Conservation (phyloP, 2,888 invertebrate genomes). For the Pilophorus perplexus region DNA sequence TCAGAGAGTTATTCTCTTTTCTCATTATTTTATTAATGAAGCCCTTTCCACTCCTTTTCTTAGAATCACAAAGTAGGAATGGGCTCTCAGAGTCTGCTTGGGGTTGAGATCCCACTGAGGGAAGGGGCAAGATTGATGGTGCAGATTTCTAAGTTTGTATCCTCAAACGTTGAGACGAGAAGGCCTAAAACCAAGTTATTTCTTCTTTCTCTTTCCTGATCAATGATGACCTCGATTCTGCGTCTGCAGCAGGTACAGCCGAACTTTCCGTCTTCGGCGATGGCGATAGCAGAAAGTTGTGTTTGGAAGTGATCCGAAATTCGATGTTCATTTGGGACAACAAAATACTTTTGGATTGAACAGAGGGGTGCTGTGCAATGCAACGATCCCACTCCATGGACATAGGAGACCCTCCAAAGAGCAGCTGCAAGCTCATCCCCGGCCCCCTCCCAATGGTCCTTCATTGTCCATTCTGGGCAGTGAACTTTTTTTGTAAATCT, state of each 20-base stretch:
- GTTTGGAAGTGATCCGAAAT: no score
- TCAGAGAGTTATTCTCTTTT: constrained; percentile 25
- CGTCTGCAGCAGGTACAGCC: background rate
- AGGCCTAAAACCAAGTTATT: constrained; percentile 6
- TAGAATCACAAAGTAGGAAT: constrained; percentile 17
- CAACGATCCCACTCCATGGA: no score
- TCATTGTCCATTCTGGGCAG: no score
- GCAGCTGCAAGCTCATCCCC: no score
- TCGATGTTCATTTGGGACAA: no score
- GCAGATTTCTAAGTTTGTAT: constrained; percentile 25
- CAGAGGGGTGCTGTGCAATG: no score
- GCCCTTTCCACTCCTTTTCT: background rate
- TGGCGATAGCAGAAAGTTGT: no score
- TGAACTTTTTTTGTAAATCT: no score
- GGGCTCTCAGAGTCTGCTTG: background rate
- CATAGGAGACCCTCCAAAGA: no score
- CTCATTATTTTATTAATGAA: constrained; percentile 31
- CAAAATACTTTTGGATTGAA: no score
- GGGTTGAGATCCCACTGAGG: background rate
- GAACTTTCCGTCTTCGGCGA: no score
- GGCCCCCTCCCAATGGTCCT: no score
- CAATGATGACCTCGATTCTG: constrained; percentile 1
- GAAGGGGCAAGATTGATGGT: background rate
- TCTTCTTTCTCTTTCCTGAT: background rate
- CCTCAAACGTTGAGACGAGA: background rate